A percentile compares a stretch with the other conserved stretches of the same genome.
These are phyloP conservation scores for Centruroides sculpturatus DNA, from an alignment of 1,140 invertebrate genomes.

Conservation along the genomic window DNA sequence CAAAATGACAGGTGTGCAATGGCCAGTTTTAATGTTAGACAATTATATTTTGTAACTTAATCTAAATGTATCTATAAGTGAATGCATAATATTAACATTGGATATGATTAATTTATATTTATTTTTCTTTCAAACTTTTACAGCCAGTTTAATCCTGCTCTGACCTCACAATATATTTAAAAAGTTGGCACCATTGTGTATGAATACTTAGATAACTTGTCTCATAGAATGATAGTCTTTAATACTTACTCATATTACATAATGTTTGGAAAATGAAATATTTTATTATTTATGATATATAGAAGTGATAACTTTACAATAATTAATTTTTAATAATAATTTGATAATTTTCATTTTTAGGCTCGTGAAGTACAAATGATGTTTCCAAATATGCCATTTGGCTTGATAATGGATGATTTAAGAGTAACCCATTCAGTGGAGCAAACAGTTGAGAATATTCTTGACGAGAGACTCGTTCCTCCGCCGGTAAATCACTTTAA, in stretches of 20 bases:
- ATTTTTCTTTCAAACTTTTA: too few relatives aligned
- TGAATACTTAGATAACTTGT: too few relatives aligned
- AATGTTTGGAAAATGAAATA: not conserved
- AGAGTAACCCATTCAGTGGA: conserved; percentile 56
- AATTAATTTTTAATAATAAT: not conserved
- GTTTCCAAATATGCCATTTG: conserved; percentile 56
- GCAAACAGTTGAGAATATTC: conserved; percentile 66
- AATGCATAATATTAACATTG: too few relatives aligned
- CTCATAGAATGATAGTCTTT: too few relatives aligned
- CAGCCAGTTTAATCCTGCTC: too few relatives aligned
- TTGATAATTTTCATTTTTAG: conserved; percentile 21
- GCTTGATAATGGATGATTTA: conserved; percentile 52
- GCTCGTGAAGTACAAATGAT: conserved; percentile 52
- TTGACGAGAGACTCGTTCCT: conserved; percentile 52
- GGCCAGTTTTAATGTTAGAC: too few relatives aligned
- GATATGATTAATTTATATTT: too few relatives aligned
- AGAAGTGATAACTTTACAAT: not conserved
- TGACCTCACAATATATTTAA: too few relatives aligned
- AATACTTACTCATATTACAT: not conserved
- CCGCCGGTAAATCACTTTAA: conserved; percentile 16
- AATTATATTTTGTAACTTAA: too few relatives aligned
- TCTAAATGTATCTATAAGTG: too few relatives aligned
- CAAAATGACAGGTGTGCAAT: too few relatives aligned
- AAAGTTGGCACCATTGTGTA: too few relatives aligned
- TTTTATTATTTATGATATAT: not conserved